Evolutionary conservation across 2,888 invertebrate species (phyloP), one percentile per base, ranked within the genome.

Genomic region (Syritta pipiens): DNA sequence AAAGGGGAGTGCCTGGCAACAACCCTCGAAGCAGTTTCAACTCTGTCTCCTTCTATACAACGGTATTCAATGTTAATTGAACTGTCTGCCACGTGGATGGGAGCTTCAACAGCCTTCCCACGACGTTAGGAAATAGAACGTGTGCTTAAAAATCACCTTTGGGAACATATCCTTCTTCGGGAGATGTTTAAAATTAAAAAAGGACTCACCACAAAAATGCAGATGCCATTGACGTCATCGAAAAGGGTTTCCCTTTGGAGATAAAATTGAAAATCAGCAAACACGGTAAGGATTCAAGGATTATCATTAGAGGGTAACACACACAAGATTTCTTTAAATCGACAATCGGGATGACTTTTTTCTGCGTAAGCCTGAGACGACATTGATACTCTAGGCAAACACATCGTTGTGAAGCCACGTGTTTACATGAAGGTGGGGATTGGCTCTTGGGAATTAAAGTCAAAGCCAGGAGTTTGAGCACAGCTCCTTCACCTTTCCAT

Each of bases 331-430:
- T 74, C 62, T 72, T 72, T 72, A 55, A 72, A 63, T n/a, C n/a
- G n/a, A n/a, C n/a, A n/a, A n/a, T n/a, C n/a, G n/a, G n/a, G n/a
- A n/a, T n/a, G n/a, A n/a, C n/a, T n/a, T n/a, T 30, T 65, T 53
- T 32, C 32, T 17, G 14, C 17, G n/a, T n/a, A n/a, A n/a, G n/a
- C n/a, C 46, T 60, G 55, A 75, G 60, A 68, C 68, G 75, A 63
- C 69, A 69, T 76, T 76, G 76, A 76, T 63, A 42, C 69, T 57
- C 62, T 57, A 57, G 57, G 62, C 28, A 62, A 69, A 69, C 63
- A 76, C 44, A 69, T 44, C 63, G 42, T 12, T 62, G 57, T 57
- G 62, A 19, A 42, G 68, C 76, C 76, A 76, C 76, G 49, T 62
- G 62, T 69, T 69, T 76, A 57, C 69, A 63, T 35, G 49, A 24